These are phyloP conservation scores for Dicrurus megarhynchus DNA, from an alignment of 2,113 vertebrate genomes.

Conservation along the genomic window DNA sequence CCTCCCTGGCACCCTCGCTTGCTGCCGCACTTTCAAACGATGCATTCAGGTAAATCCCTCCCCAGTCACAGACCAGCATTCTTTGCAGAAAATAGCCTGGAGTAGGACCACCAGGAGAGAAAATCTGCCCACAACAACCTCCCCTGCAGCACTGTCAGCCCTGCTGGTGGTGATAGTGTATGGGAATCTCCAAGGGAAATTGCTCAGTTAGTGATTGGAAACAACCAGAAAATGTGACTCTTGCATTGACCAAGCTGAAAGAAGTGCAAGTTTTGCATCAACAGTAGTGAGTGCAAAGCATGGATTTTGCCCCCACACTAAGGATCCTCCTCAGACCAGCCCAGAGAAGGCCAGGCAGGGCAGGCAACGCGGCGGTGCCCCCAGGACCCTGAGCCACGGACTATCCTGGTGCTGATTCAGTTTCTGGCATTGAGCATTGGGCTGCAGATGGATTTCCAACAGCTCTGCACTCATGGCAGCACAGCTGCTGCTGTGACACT, in stretches of 20 bases:
- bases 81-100: not conserved
- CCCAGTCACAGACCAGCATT: not conserved
- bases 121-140: not conserved
- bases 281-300: not conserved
- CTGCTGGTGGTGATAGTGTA: too few relatives aligned
- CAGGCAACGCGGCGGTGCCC: rapidly evolving
- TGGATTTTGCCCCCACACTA: not conserved
- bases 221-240: not conserved
- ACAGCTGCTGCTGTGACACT: not conserved
- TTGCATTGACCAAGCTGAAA: not conserved
- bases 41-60: not conserved
- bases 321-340: not conserved
- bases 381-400: not conserved
- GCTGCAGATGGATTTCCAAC: not conserved
- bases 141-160: not conserved
- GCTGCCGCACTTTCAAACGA: not conserved
- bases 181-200: not conserved
- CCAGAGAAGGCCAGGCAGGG: not conserved
- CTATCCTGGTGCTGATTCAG: too few relatives aligned
- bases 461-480: not conserved
- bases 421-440: not conserved
- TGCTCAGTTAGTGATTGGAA: not conserved
- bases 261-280: not conserved
- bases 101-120: not conserved
- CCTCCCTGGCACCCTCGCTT: not conserved